phyloP scores from a whole-genome alignment of 2,888 invertebrate genomes.

The Pimpla rufipes region DNA sequence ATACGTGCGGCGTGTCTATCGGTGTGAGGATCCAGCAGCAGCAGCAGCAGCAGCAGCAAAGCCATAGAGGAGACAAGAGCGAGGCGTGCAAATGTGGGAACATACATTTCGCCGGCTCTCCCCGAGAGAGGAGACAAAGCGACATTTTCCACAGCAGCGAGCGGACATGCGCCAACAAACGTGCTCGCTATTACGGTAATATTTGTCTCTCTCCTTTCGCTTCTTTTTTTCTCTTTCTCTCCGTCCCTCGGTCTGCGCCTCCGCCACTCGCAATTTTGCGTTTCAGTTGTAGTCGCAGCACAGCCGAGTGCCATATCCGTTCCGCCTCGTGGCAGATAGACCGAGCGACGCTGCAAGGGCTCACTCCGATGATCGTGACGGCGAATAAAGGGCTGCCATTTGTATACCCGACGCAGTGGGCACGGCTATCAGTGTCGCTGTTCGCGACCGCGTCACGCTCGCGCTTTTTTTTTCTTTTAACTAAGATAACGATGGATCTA shows the following conservation, averaged over 20 bases:
- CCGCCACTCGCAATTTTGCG: conserved; percentile 21
- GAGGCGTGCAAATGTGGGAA: conserved; percentile 34
- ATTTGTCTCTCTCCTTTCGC: background rate
- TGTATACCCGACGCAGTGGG: background rate
- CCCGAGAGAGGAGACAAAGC: conserved; percentile 46
- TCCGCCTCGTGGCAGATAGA: conserved; percentile 31
- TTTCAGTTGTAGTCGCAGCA: conserved; percentile 25
- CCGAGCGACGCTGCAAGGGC: conserved; percentile 12
- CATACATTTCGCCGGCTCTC: conserved; percentile 14
- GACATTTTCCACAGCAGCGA: conserved; percentile 38
- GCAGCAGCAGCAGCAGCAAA: conserved; percentile 26
- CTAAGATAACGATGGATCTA: background rate
- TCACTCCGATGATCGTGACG: conserved; percentile 17
- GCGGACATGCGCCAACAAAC: conserved; percentile 44
- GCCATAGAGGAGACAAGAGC: conserved; percentile 3
- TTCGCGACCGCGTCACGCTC: background rate
- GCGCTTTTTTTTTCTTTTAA: background rate
- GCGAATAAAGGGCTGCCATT: conserved; percentile 27
- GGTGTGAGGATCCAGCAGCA: conserved; percentile 19
- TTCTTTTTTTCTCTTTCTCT: background rate
- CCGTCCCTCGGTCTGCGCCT: no score
- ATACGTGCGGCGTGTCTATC: conserved; percentile 20
- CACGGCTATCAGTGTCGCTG: background rate
- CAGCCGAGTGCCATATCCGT: conserved; percentile 35
- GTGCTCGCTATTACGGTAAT: conserved; percentile 27